Base-by-base conservation (phyloP, 2,797 vertebrate species). In the Remorina albescens region DNA sequence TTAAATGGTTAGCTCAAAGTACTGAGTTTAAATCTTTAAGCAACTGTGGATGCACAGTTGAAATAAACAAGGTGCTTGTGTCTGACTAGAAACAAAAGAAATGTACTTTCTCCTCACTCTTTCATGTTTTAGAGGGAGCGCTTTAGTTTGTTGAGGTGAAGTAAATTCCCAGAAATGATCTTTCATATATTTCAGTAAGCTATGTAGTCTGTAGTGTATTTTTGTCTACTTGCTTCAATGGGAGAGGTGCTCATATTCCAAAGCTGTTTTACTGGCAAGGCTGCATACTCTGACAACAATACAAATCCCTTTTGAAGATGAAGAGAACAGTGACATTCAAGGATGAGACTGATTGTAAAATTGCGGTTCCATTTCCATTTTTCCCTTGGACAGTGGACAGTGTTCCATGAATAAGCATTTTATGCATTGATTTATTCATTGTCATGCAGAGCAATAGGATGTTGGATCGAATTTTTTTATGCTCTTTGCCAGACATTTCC, bases 371-470 rank as follows among this genome's bases (percentile, higher is more conserved):
- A 84, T 87, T 84, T 89, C 50, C 74, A 84, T 83, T 74, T 78
- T 82, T 62, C 65, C 57, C 0, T 78, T 55, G 55, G 69, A 85
- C 74, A 78, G 64, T 65, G 70, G 70, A 69, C 76, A 81, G 59
- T 84, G 80, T 86, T 90, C 82, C 56, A 32, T 55, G 71, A 88
- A 91, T 89, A 82, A 80, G 58, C 81, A 86, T 92, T 91, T 90
- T 50, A 82, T 64, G 76, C 75, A 79, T 78, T 92, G 91, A 91
- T 93, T 91, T 91, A 93, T 93, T 92, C 89, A 85, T 90, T 89
- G 87, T 91, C 89, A 92, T 89, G 86, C 82, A 62, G 69, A 65
- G 82, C 73, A 89, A 82, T 86, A 82, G 80, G 77, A 80, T 77
- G 61, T 83, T 91, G 91, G 91, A 89, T 85, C 34, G 7, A 58